Base-by-base conservation (phyloP, 1,140 invertebrate species). In the Zaprionus capensis region DNA sequence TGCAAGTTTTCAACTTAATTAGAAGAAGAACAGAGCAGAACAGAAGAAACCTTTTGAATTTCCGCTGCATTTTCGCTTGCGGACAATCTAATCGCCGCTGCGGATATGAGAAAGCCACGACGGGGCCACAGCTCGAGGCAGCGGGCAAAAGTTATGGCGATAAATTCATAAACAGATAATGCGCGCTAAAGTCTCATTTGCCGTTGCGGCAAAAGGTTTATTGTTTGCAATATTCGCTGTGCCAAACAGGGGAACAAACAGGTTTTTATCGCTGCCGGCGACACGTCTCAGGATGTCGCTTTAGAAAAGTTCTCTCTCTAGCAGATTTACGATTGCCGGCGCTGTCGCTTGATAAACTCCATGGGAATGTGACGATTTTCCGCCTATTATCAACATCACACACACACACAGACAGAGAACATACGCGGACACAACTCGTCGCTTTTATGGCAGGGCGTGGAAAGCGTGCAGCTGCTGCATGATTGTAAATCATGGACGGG, bases 151-250 rank as follows among this genome's bases (percentile, higher is more conserved):
- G 73, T 81, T 87, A 81, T 73, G 71, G 22, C 62, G 36, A 77
- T 81, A 91, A 91, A 91, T 90, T 91, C 86, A 91, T 91, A 91
- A 91, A 71, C 59, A 90, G 80, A 91, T 91, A 90, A 91, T 90
- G 71, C 20, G 28, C n/a, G 71, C 66, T 82, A 80, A 80, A 78
- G 62, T 83, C 78, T 83, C 74, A 81, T 91, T 91, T 90, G 46
- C 46, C 4, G 46, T 14, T 61, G 66, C 58, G 64, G 66, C 58
- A 17, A 63, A 57, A 73, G 63, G 70, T 67, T 77, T 72, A 77
- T 73, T 36, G 69, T 57, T 62, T 41, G 59, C 70, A 67, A 72
- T 77, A 72, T 34, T 34, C 31, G 31, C 31, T 11, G 31, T 41
- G 57, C 24, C 46, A 41, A 66, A 62, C 31, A 11, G 31, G 31